These are phyloP conservation scores for Hucho hucho DNA, from an alignment of 2,113 vertebrate species.

Conservation along the genomic window DNA sequence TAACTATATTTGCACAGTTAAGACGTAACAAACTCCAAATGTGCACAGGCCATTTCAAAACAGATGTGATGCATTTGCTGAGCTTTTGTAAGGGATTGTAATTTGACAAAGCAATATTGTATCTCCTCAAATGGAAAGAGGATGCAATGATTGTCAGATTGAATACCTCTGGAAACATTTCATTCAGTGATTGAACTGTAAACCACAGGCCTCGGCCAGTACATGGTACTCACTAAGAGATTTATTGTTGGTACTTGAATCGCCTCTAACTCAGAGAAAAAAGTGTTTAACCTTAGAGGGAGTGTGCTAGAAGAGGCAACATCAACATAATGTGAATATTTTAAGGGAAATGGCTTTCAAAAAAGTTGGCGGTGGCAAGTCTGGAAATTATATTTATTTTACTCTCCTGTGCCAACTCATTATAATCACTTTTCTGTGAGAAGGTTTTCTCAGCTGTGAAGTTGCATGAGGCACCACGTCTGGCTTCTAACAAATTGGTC, in stretches of 20 bases:
- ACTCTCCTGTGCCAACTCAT: constrained; percentile 26
- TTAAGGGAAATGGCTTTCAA: background rate
- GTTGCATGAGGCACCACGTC: background rate
- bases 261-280: background rate
- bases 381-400: constrained; percentile 15
- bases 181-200: constrained; percentile 2
- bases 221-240: too few species aligned
- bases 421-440: background rate
- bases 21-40: background rate
- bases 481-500: background rate
- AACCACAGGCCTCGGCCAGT: too few species aligned
- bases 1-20: background rate
- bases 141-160: constrained; percentile 31
- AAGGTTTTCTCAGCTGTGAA: constrained; percentile 4
- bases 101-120: background rate
- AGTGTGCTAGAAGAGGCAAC: background rate
- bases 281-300: background rate
- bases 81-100: constrained; percentile 10
- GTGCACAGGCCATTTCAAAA: background rate
- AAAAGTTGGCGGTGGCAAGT: constrained; percentile 12
- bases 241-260: constrained; percentile 1
- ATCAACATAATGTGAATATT: background rate
- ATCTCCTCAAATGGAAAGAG: constrained; percentile 14
- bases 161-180: constrained; percentile 18
- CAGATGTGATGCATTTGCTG: constrained; percentile 30